Conservation (phyloP, 2,113 vertebrate genomes). For the Malurus elegans region DNA sequence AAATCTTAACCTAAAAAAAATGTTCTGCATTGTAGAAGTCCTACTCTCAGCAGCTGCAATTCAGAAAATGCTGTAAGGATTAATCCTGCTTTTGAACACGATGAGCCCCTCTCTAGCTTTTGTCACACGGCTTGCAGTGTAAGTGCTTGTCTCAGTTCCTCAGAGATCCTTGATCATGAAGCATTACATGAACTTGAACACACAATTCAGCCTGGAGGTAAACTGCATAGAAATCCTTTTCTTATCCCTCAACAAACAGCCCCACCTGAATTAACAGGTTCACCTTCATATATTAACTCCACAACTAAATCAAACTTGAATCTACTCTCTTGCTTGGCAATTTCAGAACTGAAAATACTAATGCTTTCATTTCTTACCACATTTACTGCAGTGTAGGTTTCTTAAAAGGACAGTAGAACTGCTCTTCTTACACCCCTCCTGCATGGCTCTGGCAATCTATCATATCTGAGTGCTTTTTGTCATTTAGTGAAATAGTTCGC, state of each 20-base stretch:
- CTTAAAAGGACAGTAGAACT: not conserved
- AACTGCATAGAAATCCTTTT: slow-evolving; percentile 33
- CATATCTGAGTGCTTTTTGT: not conserved
- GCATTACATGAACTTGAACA: slow-evolving; percentile 72
- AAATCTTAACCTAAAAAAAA: slow-evolving; percentile 49
- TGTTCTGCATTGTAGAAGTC: slow-evolving; percentile 77
- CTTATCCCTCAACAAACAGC: not conserved
- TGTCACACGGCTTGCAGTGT: slow-evolving; percentile 68
- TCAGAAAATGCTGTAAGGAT: slow-evolving; percentile 78
- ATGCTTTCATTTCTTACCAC: not conserved
- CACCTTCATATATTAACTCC: not conserved
- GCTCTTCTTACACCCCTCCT: not conserved
- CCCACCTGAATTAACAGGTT: not conserved
- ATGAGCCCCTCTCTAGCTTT: slow-evolving; percentile 73
- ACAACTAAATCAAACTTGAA: not conserved
- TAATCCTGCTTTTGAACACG: slow-evolving; percentile 81
- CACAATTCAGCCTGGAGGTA: slow-evolving; percentile 76
- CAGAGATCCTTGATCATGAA: slow-evolving; percentile 69
- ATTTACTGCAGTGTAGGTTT: not conserved
- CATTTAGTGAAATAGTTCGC: not conserved
- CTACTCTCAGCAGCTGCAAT: slow-evolving; percentile 69
- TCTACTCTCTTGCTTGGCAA: not conserved
- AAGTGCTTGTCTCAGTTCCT: slow-evolving; percentile 70
- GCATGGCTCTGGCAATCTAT: not conserved
- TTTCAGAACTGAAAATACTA: slow-evolving; percentile 45